These are phyloP conservation scores for Fragariocoptes setiger DNA, from an alignment of 1,140 invertebrate species.

Conservation along the genomic window DNA sequence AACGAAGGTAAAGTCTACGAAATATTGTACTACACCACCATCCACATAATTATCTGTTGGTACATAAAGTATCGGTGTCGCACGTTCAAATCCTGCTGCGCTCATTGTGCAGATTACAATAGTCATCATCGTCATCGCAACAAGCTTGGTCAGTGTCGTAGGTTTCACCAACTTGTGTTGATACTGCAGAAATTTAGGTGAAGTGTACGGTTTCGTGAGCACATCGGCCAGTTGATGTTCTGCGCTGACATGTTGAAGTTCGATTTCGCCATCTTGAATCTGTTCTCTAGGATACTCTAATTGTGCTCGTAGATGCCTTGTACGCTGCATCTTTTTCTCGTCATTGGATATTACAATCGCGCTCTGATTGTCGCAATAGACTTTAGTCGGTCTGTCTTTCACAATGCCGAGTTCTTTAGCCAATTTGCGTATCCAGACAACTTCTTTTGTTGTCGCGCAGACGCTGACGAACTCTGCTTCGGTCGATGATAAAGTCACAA, in stretches of 20 bases:
- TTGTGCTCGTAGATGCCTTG: neutral
- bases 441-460: slow-evolving; percentile 15
- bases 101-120: too few relatives aligned
- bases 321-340: neutral
- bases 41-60: too few relatives aligned
- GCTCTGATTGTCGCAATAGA: slow-evolving; percentile 12
- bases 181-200: neutral
- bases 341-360: slow-evolving; percentile 11
- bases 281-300: neutral
- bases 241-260: neutral
- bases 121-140: too few relatives aligned
- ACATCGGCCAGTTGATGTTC: neutral
- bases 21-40: too few relatives aligned
- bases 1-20: too few relatives aligned
- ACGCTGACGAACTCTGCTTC: slow-evolving; percentile 11
- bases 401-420: slow-evolving; percentile 2
- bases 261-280: neutral
- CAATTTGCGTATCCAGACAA: slow-evolving; percentile 11
- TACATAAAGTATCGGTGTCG: too few relatives aligned
- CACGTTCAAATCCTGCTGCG: too few relatives aligned
- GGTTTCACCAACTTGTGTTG: too few relatives aligned
- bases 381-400: neutral
- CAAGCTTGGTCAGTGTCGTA: too few relatives aligned
- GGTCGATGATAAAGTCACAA: slow-evolving; percentile 5
- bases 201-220: neutral